A percentile compares a stretch with the other conserved stretches of the same genome.
phyloP scores from a whole-genome alignment of 2,113 vertebrate genomes.

The Suncus etruscus region DNA sequence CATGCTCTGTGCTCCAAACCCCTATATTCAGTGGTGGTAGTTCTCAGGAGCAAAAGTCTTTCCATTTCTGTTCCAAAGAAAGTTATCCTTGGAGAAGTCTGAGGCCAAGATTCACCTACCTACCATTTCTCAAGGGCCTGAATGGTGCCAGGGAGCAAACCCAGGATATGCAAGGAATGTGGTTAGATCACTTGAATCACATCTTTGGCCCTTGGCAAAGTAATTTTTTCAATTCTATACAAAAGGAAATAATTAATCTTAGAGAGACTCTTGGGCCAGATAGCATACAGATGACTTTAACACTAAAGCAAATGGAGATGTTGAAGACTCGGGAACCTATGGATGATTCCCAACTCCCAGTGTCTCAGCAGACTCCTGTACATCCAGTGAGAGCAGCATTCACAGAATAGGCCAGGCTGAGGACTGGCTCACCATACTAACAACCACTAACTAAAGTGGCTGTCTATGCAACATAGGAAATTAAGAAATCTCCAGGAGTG shows the following conservation, averaged over 20 bases:
- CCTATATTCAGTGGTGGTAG: no score
- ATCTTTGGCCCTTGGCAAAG: no score
- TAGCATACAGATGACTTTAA: neutral
- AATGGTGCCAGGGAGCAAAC: no score
- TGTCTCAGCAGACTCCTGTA: neutral
- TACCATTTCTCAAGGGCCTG: no score
- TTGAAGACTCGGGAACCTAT: neutral
- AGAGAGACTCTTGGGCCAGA: neutral
- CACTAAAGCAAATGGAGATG: neutral
- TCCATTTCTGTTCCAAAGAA: no score
- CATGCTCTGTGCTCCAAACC: no score
- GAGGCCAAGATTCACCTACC: no score
- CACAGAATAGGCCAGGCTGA: neutral
- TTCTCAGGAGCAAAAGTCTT: no score
- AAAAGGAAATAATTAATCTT: neutral
- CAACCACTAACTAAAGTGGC: neutral
- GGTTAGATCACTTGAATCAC: no score
- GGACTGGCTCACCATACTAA: neutral
- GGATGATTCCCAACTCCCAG: neutral
- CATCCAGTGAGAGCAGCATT: neutral
- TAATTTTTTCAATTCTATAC: neutral
- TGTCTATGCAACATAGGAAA: neutral
- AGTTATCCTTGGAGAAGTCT: no score
- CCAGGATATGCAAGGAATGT: no score
- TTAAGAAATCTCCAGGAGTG: neutral